Base-by-base conservation (phyloP, 2,888 invertebrate species). In the Ormyrus labotus region DNA sequence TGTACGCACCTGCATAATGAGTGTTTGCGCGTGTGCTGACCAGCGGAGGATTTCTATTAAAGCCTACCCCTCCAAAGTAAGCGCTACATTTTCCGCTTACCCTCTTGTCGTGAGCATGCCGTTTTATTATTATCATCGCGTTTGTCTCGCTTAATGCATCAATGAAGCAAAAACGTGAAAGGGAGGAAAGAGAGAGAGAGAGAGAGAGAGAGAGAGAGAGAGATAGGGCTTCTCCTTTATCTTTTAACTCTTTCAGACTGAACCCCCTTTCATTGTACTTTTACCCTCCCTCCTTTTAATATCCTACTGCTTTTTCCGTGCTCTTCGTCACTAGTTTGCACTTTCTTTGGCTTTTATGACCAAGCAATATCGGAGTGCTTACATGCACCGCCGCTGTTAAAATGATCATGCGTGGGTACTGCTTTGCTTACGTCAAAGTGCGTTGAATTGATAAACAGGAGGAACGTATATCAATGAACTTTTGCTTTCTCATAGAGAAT, bases 111-210 rank as follows among this genome's bases (percentile, higher is more conserved):
- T 2, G n/a, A 13, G 10, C 0, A 7, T 5, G 11, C 8, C n/a
- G 60, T 71, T 70, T 70, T 71, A 71, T 71, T 71, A 71, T 71
- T 58, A 71, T 19, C 45, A 60, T 13, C 19, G 50, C 58, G 9
- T 47, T 11, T 50, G 50, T 50, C 10, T 57, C 19, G 10, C 53
- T 50, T 67, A 51, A 67, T 51, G 67, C 67, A 51, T 67, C 51
- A 51, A 67, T 51, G 67, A 67, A 51, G 67, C 51, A 19, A 67
- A 67, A 67, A 45, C n/a, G 3, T 5, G 11, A 2, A 45, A 6
- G 47, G 63, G 47, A 58, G 1, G 10, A 51, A 13, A 65, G 10
- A 5, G 10, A 19, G 9, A 10, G 34, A 34, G 34, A 34, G 34
- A 34, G 34, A 34, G 34, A 34, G 13, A 13, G 13, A 13, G 13